Conservation (phyloP, 2,888 invertebrate species). For the Steinernema scapterisci region DNA sequence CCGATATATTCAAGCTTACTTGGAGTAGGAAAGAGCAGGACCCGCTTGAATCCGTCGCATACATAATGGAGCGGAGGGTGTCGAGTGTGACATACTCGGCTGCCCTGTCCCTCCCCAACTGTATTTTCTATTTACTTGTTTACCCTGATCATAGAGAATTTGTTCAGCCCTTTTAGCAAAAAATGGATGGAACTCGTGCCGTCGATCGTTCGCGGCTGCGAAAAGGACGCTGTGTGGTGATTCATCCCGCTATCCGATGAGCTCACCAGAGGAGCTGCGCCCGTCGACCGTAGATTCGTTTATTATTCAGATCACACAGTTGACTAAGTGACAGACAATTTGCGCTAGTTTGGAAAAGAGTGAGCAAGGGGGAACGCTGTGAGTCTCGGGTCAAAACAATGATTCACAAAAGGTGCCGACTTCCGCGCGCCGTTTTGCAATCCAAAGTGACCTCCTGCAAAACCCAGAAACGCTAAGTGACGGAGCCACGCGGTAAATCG, state of each 20-base stretch:
- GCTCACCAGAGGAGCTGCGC: too few species aligned
- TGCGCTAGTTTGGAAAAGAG: background rate
- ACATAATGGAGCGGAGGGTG: too few species aligned
- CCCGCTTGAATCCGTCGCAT: too few species aligned
- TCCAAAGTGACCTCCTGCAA: background rate
- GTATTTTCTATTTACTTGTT: too few species aligned
- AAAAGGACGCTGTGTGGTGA: background rate
- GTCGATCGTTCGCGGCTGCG: too few species aligned
- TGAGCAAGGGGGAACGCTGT: conserved; percentile 9
- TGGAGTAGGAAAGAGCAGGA: background rate
- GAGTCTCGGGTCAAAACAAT: background rate
- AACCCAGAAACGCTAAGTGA: conserved; percentile 3
- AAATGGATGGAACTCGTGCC: too few species aligned
- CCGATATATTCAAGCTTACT: conserved; percentile 6
- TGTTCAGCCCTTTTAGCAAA: too few species aligned
- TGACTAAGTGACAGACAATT: conserved; percentile 16
- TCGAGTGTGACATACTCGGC: too few species aligned
- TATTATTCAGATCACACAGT: conserved; percentile 6
- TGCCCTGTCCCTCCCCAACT: too few species aligned
- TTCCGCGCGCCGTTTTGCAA: background rate
- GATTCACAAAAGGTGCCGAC: background rate
- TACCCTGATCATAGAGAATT: too few species aligned
- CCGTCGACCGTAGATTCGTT: background rate
- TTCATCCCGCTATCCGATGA: background rate
- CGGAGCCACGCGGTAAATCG: conserved; percentile 18